Percentiles rank a stretch among this genome's conserved stretches.
These are phyloP conservation scores for Porites divaricata DNA, from an alignment of 92 coral and sea anemone genomes.

Conservation along the genomic window DNA sequence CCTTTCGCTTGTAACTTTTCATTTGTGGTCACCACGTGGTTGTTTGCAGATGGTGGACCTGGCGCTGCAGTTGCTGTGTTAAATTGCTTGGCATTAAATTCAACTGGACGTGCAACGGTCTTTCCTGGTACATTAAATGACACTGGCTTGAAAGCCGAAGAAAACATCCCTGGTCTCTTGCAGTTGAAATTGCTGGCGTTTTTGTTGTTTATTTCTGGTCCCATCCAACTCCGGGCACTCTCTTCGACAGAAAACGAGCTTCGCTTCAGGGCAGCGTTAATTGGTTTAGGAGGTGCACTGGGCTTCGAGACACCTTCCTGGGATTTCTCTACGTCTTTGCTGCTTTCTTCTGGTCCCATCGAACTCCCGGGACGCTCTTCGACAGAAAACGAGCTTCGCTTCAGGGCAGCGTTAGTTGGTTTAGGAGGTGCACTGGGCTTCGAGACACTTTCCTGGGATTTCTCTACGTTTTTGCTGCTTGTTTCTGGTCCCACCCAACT, in stretches of 20 bases:
- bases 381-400: constrained; percentile 33
- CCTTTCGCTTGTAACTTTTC: background rate
- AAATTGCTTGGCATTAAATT: constrained; percentile 20
- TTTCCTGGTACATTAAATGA: constrained; percentile 27
- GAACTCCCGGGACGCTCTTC: constrained; percentile 67
- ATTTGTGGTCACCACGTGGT: background rate
- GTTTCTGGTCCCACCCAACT: constrained; percentile 70
- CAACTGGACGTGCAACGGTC: constrained; percentile 33
- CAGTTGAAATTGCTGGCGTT: constrained; percentile 9
- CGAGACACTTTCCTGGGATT: background rate
- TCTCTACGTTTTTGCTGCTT: constrained; percentile 8
- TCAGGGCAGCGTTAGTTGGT: constrained; percentile 18
- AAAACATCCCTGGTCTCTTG: constrained; percentile 35
- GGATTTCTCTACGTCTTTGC: constrained; percentile 34
- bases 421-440: constrained; percentile 14
- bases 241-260: constrained; percentile 28
- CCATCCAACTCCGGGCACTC: constrained; percentile 72
- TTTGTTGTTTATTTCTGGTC: constrained; percentile 40
- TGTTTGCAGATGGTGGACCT: background rate
- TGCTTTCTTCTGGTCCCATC: constrained; percentile 55
- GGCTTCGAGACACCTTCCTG: constrained; percentile 5
- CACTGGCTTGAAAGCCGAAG: constrained; percentile 53
- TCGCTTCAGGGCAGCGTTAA: constrained; percentile 19
- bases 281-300: background rate
- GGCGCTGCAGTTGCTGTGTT: background rate